Conservation (phyloP, 2,888 invertebrate genomes). For the Drosophila suboccidentalis region DNA sequence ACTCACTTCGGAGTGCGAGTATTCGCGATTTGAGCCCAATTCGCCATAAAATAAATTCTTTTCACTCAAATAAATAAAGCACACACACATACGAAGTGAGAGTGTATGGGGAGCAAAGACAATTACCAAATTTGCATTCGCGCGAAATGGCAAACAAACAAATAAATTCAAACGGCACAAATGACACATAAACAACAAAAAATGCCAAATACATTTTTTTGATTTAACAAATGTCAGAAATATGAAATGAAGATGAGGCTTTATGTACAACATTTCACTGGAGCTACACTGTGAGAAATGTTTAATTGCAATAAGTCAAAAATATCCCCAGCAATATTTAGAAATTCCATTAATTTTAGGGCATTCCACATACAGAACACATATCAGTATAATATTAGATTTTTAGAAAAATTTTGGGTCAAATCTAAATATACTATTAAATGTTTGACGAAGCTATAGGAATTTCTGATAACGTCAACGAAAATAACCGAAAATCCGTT, state of each 20-base stretch:
- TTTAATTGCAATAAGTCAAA: too few relatives aligned
- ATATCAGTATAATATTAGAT: too few relatives aligned
- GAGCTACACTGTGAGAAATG: constrained; percentile 55
- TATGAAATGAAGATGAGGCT: constrained; percentile 67
- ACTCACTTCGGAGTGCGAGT: constrained; percentile 41
- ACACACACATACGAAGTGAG: constrained; percentile 8
- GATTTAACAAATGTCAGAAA: constrained; percentile 77
- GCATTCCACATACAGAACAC: too few relatives aligned
- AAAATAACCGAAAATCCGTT: not conserved
- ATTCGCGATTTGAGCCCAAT: constrained; percentile 54
- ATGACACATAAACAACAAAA: constrained; percentile 67
- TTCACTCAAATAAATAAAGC: constrained; percentile 67
- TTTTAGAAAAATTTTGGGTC: too few relatives aligned
- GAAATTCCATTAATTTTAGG: too few relatives aligned
- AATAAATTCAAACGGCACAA: constrained; percentile 76
- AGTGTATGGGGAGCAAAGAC: constrained; percentile 39
- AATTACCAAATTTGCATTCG: constrained; percentile 78
- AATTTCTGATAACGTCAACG: too few relatives aligned
- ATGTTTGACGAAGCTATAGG: too few relatives aligned
- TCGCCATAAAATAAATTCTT: constrained; percentile 68
- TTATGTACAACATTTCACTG: constrained; percentile 60
- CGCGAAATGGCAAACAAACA: constrained; percentile 74
- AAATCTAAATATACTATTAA: too few relatives aligned
- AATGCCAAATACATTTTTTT: constrained; percentile 69
- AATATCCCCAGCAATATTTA: too few relatives aligned